phyloP scores from a whole-genome alignment of 1,140 invertebrate genomes.

The Hesperophylax magnus region DNA sequence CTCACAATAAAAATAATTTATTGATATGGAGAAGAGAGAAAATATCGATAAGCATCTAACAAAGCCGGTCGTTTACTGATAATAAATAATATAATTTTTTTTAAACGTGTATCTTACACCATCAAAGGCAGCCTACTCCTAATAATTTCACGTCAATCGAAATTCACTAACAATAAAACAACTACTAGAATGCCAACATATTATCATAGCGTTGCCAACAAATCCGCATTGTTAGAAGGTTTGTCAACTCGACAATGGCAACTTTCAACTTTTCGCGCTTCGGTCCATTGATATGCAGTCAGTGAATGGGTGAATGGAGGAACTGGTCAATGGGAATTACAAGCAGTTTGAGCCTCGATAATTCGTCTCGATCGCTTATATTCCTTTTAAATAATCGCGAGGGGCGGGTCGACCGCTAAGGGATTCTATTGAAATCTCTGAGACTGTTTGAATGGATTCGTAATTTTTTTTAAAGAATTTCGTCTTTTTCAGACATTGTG shows the following conservation, averaged over 20 bases:
- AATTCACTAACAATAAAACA: slow-evolving; percentile 36
- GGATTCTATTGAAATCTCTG: neutral
- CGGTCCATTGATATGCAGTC: slow-evolving; percentile 16
- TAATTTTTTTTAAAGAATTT: neutral
- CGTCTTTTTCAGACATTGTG: too few relatives aligned
- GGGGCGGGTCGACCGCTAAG: slow-evolving; percentile 17
- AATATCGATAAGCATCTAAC: too few relatives aligned
- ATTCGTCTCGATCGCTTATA: slow-evolving; percentile 51
- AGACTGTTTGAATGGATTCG: neutral
- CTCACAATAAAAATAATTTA: too few relatives aligned
- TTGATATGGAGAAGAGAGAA: too few relatives aligned
- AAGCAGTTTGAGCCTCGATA: slow-evolving; percentile 45
- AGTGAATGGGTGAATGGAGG: neutral
- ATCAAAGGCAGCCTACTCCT: slow-evolving; percentile 44
- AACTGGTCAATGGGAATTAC: slow-evolving; percentile 36
- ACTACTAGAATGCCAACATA: neutral
- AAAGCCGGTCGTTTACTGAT: too few relatives aligned
- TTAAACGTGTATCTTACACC: neutral
- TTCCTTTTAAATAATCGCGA: slow-evolving; percentile 38
- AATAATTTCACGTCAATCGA: slow-evolving; percentile 55
- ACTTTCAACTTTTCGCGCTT: slow-evolving; percentile 33
- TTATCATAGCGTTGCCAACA: neutral
- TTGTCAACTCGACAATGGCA: slow-evolving; percentile 14
- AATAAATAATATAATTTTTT: too few relatives aligned
- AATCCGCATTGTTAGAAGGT: slow-evolving; percentile 7